Percentiles rank a stretch among this genome's conserved stretches.
Conservation (phyloP, 2,113 vertebrate species). For the Fulica atra region DNA sequence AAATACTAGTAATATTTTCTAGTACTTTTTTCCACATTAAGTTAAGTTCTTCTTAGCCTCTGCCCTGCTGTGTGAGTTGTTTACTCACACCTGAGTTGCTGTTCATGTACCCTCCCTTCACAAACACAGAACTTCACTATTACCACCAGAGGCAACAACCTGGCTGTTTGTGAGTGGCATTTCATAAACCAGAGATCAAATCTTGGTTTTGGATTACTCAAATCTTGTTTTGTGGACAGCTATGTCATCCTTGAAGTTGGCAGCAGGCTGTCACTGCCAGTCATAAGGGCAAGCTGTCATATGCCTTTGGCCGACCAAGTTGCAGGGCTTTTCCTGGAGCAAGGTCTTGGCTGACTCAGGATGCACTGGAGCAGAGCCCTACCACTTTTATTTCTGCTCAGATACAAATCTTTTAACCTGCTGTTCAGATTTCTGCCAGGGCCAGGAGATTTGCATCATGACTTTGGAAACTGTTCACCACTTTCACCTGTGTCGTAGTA, state of each 20-base stretch:
- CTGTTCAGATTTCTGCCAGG: not conserved
- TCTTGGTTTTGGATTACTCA: not conserved
- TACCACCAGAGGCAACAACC: not conserved
- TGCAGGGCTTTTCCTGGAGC: not conserved
- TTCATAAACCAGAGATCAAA: not conserved
- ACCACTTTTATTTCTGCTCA: not conserved
- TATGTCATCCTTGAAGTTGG: not conserved
- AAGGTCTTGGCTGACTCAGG: not conserved
- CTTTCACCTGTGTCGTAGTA: not conserved
- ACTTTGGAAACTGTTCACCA: not conserved
- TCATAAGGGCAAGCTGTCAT: not conserved
- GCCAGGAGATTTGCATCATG: not conserved
- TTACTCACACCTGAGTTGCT: not conserved
- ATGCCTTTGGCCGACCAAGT: not conserved
- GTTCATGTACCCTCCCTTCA: not conserved
- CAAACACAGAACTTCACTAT: accelerated
- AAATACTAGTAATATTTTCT: too few species aligned
- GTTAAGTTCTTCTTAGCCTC: not conserved
- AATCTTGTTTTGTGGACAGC: not conserved
- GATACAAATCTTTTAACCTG: not conserved
- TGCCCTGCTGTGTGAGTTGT: not conserved
- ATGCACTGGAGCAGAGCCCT: not conserved
- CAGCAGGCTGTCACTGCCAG: not conserved
- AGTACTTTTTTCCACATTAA: not conserved
- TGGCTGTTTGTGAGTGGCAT: not conserved